Conservation (phyloP, 2,113 vertebrate genomes). For the Todiramphus saurophagus region DNA sequence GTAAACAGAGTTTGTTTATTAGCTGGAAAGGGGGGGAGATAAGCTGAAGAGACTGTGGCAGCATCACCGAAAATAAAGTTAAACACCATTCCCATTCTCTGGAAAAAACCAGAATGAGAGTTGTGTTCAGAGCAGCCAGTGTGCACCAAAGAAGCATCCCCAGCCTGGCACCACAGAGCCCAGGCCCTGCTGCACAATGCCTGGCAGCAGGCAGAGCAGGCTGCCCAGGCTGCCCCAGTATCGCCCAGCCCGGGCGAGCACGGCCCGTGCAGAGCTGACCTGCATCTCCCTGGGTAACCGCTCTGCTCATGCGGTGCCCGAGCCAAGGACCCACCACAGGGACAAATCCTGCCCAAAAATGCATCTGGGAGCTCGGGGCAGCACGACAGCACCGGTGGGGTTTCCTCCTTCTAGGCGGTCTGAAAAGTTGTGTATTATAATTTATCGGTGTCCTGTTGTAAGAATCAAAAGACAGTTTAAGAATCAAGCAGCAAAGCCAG, state of each 20-base stretch:
- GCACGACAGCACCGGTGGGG: accelerated
- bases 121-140: background rate
- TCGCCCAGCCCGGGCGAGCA: accelerated
- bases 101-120: background rate
- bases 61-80: background rate
- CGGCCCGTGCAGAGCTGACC: accelerated
- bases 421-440: background rate
- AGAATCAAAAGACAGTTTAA: background rate
- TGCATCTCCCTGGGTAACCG: accelerated
- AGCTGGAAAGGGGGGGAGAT: accelerated
- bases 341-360: background rate
- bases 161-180: accelerated
- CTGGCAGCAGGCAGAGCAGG: background rate
- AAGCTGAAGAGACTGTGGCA: background rate
- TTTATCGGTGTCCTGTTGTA: background rate
- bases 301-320: accelerated
- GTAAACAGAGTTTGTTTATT: background rate
- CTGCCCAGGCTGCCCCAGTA: accelerated
- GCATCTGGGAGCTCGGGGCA: accelerated
- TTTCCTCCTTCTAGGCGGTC: no score
- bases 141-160: accelerated
- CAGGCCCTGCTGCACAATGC: accelerated
- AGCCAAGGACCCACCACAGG: accelerated
- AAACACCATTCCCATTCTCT: background rate
- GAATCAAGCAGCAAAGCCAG: background rate